A percentile compares a stretch with the other conserved stretches of the same genome.
Evolutionary conservation across 2,113 vertebrate species (phyloP).

Genomic region (Tyrannus savana): DNA sequence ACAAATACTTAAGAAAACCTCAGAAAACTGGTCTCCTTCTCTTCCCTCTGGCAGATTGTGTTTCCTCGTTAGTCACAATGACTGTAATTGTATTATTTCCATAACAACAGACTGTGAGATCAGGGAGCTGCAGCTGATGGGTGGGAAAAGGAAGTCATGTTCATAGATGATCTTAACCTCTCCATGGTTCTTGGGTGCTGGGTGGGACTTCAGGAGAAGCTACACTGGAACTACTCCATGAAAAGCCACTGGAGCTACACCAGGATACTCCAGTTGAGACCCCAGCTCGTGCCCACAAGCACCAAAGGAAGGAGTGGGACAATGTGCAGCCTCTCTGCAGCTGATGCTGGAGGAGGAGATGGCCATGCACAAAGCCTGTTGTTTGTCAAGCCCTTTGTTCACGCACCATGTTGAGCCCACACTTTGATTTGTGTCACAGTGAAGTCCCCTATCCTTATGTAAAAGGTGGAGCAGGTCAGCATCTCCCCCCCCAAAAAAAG

Average conservation of each 20-base stretch:
- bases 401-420: accelerated
- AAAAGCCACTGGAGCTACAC: not conserved
- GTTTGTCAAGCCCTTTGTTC: not conserved
- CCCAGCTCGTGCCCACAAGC: not conserved
- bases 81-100: conserved; percentile 53
- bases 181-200: not conserved
- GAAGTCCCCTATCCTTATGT: not conserved
- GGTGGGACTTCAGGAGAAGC: not conserved
- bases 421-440: not conserved
- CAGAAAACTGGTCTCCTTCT: not conserved
- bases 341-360: not conserved
- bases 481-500: not conserved
- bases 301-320: not conserved
- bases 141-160: not conserved
- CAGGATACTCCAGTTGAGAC: not conserved
- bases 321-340: not conserved
- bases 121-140: not conserved
- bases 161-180: not conserved
- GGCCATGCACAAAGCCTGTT: not conserved
- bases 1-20: not conserved
- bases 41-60: not conserved
- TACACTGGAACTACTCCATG: not conserved
- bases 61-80: not conserved
- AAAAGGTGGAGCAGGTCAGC: not conserved
- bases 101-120: conserved; percentile 52